Conservation (phyloP, 2,113 vertebrate species). For the Ceuthmochares aereus region DNA sequence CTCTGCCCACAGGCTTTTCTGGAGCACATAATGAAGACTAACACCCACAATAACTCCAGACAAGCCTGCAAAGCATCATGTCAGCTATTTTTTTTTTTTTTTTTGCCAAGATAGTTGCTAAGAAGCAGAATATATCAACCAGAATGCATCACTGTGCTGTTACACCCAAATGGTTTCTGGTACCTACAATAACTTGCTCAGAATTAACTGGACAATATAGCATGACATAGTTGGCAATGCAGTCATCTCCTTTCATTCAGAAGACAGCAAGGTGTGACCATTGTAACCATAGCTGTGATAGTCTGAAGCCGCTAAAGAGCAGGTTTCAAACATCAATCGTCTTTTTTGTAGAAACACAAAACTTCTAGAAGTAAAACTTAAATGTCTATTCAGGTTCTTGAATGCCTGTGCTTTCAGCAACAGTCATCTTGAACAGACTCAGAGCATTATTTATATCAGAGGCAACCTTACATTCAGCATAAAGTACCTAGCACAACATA, state of each 20-base stretch:
- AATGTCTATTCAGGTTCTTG: not conserved
- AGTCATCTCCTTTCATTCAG: not conserved
- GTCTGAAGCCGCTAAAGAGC: not conserved
- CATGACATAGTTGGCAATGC: not conserved
- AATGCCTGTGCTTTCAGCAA: not conserved
- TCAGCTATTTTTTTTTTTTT: not conserved
- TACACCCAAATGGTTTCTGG: not conserved
- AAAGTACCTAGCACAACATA: not conserved
- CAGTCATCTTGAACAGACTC: not conserved
- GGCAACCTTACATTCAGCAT: not conserved
- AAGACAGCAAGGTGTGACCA: not conserved
- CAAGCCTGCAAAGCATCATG: accelerated
- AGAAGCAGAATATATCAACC: not conserved
- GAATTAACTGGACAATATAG: not conserved
- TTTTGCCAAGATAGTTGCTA: not conserved
- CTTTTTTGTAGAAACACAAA: not conserved
- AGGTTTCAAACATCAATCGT: not conserved
- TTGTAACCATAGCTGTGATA: not conserved
- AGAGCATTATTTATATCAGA: not conserved
- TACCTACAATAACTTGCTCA: not conserved
- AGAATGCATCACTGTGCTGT: not conserved
- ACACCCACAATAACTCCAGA: not conserved
- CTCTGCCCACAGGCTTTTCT: not conserved
- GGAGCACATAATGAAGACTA: not conserved
- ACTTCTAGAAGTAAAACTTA: not conserved